phyloP scores from a whole-genome alignment of 2,888 invertebrate genomes.

The Lysandra coridon region DNA sequence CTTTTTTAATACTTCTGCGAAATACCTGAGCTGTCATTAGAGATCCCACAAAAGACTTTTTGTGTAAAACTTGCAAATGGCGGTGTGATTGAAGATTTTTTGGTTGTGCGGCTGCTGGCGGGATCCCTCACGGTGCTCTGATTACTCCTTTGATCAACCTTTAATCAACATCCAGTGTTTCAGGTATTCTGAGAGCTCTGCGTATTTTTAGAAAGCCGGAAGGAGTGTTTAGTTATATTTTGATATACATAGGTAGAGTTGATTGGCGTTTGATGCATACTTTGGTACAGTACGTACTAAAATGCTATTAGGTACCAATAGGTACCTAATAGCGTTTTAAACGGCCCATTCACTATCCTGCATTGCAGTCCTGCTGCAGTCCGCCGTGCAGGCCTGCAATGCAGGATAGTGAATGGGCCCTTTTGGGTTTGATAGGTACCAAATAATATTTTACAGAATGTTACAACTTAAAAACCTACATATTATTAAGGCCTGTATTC shows the following conservation, averaged over 20 bases:
- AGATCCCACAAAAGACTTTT: neutral
- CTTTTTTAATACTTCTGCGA: neutral
- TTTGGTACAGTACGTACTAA: no score
- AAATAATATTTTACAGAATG: no score
- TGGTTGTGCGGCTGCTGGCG: neutral
- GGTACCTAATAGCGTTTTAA: no score
- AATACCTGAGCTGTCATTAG: neutral
- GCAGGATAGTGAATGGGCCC: no score
- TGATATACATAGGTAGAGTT: neutral
- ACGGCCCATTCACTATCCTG: no score
- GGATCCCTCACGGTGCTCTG: neutral
- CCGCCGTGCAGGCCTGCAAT: no score
- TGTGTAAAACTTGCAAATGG: conserved; percentile 4
- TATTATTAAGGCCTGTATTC: no score
- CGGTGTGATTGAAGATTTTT: neutral
- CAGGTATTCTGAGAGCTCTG: neutral
- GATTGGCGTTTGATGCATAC: no score
- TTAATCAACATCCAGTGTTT: conserved; percentile 13
- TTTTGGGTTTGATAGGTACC: no score
- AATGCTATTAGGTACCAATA: no score
- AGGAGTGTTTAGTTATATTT: neutral
- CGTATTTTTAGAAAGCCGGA: neutral
- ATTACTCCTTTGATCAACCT: conserved; percentile 10
- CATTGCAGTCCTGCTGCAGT: no score
- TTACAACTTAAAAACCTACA: no score